Evolutionary conservation across 2,797 vertebrate genomes (phyloP), one percentile per base, ranked within the genome.

Genomic region (Parauchenoglanis punctatus): DNA sequence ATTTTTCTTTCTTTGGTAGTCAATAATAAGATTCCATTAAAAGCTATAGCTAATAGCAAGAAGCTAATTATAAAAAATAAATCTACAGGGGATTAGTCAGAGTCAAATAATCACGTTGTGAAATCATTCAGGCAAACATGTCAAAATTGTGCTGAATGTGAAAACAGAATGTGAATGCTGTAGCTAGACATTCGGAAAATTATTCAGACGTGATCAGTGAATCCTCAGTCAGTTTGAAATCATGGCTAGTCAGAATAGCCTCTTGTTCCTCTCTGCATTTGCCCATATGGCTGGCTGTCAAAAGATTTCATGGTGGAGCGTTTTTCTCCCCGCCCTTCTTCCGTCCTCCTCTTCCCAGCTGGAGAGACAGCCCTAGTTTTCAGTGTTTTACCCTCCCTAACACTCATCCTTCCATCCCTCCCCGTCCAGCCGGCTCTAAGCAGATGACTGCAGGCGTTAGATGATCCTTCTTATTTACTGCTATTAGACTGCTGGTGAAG

Each of bases 201-300:
- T 6, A 18, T 65, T 81, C 65, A 28, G 44, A 82, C 8, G 28
- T 20, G 17, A 82, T 82, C 61, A 82, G 23, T 46, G 61, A 82
- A 67, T 49, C 61, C 20, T 28, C 15, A 3, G 44, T 49, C 44
- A 49, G 11, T 52, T 15, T 52, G 61, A 67, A 83, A 49, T 52
- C 44, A 52, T 31, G 8, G 40, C 25, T 49, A 7, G 44, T 65
- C 59, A 65, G 59, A 65, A 82, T 86, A 59, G 54, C 72, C 80
- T 80, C 72, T 81, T 82, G 84, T 84, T 81, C 56, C 31, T 81
- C 31, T 84, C 72, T 84, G 25, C 75, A 49, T 91, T 78, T 83
- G 56, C 25, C 86, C 87, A 88, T 87, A 91, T 90, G 89, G 88
- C 81, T 82, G 81, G 46, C 78, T 86, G 84, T 91, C 86, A 87